Conservation (phyloP, 2,113 vertebrate genomes). For the Mugil cephalus region DNA sequence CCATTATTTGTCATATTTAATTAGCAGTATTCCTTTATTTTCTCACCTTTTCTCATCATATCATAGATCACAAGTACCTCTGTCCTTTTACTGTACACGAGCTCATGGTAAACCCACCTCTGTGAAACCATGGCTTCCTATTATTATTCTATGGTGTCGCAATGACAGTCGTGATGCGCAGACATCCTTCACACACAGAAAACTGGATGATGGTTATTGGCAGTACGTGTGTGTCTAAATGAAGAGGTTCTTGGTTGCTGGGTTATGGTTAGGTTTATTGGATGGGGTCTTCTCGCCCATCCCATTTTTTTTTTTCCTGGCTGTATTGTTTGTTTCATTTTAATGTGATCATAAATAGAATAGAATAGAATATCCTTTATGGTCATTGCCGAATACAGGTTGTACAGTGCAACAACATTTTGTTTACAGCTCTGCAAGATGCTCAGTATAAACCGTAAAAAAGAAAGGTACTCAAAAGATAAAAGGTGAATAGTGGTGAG, state of each 20-base stretch:
- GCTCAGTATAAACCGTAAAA: no score
- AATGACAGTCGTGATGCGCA: conserved; percentile 4
- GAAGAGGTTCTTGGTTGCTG: not conserved
- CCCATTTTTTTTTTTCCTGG: no score
- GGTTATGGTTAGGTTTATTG: no score
- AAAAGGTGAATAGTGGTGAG: no score
- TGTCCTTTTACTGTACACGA: conserved; percentile 2
- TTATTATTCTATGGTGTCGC: not conserved
- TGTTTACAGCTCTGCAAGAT: no score
- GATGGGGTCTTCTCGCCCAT: no score
- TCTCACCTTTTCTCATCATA: conserved; percentile 20
- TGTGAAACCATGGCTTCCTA: not conserved
- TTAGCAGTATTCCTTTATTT: conserved; percentile 45
- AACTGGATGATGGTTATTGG: not conserved
- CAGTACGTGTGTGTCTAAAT: not conserved
- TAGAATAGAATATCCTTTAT: no score
- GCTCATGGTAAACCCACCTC: conserved; percentile 7
- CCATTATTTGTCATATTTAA: conserved; percentile 33
- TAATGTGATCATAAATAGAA: no score
- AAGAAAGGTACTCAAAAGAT: no score
- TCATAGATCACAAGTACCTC: not conserved
- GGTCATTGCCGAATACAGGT: no score
- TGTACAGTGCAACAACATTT: no score
- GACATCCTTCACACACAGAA: conserved; percentile 13
- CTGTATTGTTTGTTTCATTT: no score